Evolutionary conservation across 2,888 invertebrate species (phyloP), one percentile per base, ranked within the genome.

Genomic region (Cenopis cana): DNA sequence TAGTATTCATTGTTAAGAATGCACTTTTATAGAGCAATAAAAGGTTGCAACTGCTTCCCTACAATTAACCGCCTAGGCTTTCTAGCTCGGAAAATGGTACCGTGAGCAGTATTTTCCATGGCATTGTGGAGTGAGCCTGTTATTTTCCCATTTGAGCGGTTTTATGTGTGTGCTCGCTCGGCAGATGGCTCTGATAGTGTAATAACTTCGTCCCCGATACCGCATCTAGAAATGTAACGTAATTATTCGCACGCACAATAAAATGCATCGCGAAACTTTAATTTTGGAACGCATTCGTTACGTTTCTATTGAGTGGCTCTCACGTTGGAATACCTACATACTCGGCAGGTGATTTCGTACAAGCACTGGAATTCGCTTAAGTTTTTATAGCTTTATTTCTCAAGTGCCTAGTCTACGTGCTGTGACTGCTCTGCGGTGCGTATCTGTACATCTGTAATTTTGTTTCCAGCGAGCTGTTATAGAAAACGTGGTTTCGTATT

Each of bases 101-200:
- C 78, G 77, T 79, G 84, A 79, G 82, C 81, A 74, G 77, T 82
- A 82, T 91, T 93, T 92, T 91, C 91, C 89, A 91, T 84, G 83
- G 89, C 85, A 90, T 91, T 91, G 92, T 91, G 78, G 83, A 82
- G 83, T 84, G 89, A 89, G 86, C 88, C 91, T 91, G 92, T 91
- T 91, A 92, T 92, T 93, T 93, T 92, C 93, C 87, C 93, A 92
- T 92, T 91, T 90, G 89, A 91, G 85, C 84, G 88, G 85, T 90
- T 93, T 91, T 92, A 93, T 91, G 85, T 84, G 86, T 81, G 81
- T 83, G 81, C 86, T 86, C 84, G 81, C 87, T 86, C 83, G 80
- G 82, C 83, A 88, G 92, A 93, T 92, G 89, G 78, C 77, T 76
- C 81, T 85, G 91, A 93, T 92, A 92, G 82, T 78, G 81, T 79